These are phyloP conservation scores for Bucorvus abyssinicus DNA, from an alignment of 2,797 vertebrate genomes.

Conservation along the genomic window DNA sequence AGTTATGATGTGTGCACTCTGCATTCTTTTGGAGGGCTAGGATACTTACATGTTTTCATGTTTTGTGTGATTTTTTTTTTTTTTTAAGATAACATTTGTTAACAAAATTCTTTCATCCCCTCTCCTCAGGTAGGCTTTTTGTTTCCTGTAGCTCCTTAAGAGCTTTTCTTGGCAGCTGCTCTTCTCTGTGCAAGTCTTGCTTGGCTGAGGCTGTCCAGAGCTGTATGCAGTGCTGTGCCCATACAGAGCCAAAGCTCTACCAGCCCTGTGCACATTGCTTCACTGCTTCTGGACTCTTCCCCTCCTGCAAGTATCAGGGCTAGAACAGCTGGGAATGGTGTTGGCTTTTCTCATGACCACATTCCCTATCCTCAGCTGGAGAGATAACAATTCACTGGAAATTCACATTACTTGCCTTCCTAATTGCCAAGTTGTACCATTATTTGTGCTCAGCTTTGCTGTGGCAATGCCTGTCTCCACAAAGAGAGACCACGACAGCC, in stretches of 20 bases:
- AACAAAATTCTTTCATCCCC: background rate
- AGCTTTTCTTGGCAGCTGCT: background rate
- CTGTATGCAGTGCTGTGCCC: background rate
- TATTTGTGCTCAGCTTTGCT: background rate
- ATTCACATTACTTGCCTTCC: background rate
- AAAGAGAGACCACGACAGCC: background rate
- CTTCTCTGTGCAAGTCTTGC: background rate
- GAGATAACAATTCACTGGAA: background rate
- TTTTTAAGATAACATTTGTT: background rate
- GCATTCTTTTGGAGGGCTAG: background rate
- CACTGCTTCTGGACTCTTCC: accelerated
- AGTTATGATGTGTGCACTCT: background rate
- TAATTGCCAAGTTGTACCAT: background rate
- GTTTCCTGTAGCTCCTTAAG: background rate
- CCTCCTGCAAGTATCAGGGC: background rate
- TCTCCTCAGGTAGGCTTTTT: background rate
- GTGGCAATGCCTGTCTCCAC: background rate
- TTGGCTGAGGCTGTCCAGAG: background rate
- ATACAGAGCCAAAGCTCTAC: background rate
- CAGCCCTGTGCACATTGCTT: background rate
- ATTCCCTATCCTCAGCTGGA: background rate
- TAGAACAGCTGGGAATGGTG: background rate
- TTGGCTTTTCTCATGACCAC: background rate
- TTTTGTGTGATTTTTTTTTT: background rate
- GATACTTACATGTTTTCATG: background rate